Percentiles rank a stretch among this genome's conserved stretches.
phyloP scores from a whole-genome alignment of 2,113 vertebrate species.

The chimpanzee (Pan troglodytes) region NHGRI_mPanTro3-v2.1_pri NC_072418.2:52294001-52294500 shows the following conservation, averaged over 20 bases:
- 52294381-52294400: neutral
- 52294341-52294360: neutral
- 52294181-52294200: neutral
- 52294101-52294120: too few relatives aligned
- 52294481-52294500: slow-evolving; percentile 82
- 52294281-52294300: neutral
- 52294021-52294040: slow-evolving; percentile 47
- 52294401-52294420: slow-evolving; percentile 74
- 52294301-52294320: neutral
- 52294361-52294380: neutral
- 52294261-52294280: too few relatives aligned
- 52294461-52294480: slow-evolving; percentile 81
- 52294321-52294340: neutral
- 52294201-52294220: neutral
- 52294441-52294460: slow-evolving; percentile 80
- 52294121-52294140: neutral
- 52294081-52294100: neutral
- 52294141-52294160: neutral
- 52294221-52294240: too few relatives aligned
- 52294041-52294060: rapidly evolving
- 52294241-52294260: neutral
- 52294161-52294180: neutral
- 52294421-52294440: slow-evolving; percentile 62
- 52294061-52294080: neutral
- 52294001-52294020: slow-evolving; percentile 56